Base-by-base conservation (phyloP, 2,113 vertebrate genomes). In the Recurvirostra avosetta region DNA sequence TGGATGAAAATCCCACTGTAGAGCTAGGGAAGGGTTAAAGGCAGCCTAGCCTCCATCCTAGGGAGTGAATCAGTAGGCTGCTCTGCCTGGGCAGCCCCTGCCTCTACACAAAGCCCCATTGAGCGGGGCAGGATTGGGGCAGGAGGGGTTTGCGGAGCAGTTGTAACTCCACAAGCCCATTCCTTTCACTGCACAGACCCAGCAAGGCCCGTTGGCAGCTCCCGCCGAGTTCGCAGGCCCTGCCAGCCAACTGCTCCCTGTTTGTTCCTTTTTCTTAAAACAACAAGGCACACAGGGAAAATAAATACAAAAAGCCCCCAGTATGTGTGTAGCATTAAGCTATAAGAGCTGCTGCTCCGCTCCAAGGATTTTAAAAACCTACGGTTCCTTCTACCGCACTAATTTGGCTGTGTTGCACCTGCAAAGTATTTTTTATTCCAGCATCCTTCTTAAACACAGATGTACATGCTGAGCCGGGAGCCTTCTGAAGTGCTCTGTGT, bases 181-280 rank as follows among this genome's bases (percentile, higher is more conserved):
- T 94, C 88, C 80, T 96, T 96, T 96, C 94, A 92, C 62, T 32
- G 88, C 88, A 65, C 50, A 90, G 80, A 81, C 74, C 74, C 91
- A 94, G 95, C 95, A 88, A 82, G 91, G 61, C 86, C 70, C 2
- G 11, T 52, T 96, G 97, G 94, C 97, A 96, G 95, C 96, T 92
- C 95, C 94, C 0, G 21, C 89, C 40, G 94, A 92, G 95, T 25
- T 84, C 3, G 10, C 70, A 65, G 86, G 77, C 96, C 92, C 87
- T 73, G 91, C 91, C 90, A 96, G 95, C 91, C 94, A 95, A 96
- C 91, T 92, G 95, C 91, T 95, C 77, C 93, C 87, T 96, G 78
- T 96, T 97, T 95, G 90, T 94, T 96, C 95, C 91, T 88, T 96
- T 96, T 92, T 34, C 94, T 95, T 97, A 91, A 92, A 97, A 96